Conservation (phyloP, 2,888 invertebrate species). For the Cinara cedri region DNA sequence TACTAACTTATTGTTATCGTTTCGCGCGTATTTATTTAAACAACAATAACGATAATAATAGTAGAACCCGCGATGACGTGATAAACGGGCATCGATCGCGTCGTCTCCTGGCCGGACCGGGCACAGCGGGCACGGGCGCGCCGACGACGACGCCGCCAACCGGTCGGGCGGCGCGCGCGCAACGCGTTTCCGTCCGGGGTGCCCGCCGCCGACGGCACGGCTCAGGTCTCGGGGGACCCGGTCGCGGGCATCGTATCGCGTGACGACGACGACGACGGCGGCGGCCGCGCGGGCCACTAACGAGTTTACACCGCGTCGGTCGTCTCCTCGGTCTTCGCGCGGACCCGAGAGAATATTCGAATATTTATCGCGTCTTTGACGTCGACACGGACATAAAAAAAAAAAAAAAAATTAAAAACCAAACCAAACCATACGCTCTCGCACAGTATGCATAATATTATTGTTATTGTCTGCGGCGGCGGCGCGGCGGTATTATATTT, state of each 20-base stretch:
- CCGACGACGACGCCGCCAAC: not conserved
- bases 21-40: too few relatives aligned
- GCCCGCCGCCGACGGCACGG: slow-evolving; percentile 21
- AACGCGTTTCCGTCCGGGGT: not conserved
- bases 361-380: slow-evolving; percentile 13
- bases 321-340: too few relatives aligned
- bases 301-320: slow-evolving; percentile 3
- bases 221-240: not conserved
- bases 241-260: slow-evolving; percentile 7
- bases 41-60: too few relatives aligned
- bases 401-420: not conserved
- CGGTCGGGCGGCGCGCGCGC: slow-evolving; percentile 10
- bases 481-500: too few relatives aligned
- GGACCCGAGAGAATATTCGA: not conserved
- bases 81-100: slow-evolving; percentile 32
- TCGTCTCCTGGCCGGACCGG: not conserved
- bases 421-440: too few relatives aligned
- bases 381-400: not conserved
- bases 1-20: too few relatives aligned
- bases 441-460: not conserved
- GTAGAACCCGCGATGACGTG: slow-evolving; percentile 29
- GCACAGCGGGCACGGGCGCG: slow-evolving; percentile 20
- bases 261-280: too few relatives aligned
- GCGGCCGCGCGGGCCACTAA: slow-evolving; percentile 13
- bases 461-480: too few relatives aligned